Percentiles rank a stretch among this genome's conserved stretches.
These are phyloP conservation scores for Urocolius indicus DNA, from an alignment of 2,113 vertebrate species.

Conservation along the genomic window DNA sequence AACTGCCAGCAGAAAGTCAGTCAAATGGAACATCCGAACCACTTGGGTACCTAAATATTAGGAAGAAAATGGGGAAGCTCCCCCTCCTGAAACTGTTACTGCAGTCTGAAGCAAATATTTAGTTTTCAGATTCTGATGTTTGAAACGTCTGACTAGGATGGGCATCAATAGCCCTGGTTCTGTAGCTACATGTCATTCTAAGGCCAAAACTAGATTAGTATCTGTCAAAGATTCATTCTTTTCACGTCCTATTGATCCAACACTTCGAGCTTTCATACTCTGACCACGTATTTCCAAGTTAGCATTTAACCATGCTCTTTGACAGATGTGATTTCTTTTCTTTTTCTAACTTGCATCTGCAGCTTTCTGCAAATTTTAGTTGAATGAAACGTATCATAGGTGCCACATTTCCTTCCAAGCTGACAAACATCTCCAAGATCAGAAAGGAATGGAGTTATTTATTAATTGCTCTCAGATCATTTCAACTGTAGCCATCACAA, in stretches of 20 bases:
- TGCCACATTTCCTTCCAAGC: not conserved
- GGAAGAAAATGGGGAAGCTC: not conserved
- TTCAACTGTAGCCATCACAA: not conserved
- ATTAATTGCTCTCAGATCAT: not conserved
- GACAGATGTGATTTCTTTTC: constrained; percentile 3
- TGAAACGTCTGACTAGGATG: not conserved
- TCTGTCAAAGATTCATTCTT: not conserved
- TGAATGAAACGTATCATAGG: not conserved
- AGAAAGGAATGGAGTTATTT: not conserved
- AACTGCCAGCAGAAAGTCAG: not conserved
- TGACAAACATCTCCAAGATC: not conserved
- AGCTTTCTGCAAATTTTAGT: constrained; percentile 5
- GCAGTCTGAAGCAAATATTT: not conserved
- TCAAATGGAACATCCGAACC: not conserved
- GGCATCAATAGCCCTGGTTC: not conserved
- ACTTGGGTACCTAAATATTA: not conserved
- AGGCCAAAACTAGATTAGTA: constrained; percentile 25
- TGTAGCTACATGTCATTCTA: not conserved
- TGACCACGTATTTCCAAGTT: not conserved
- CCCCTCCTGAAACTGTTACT: not conserved
- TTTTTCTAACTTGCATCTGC: not conserved
- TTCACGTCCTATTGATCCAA: not conserved
- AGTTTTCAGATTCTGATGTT: not conserved
- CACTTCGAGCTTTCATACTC: not conserved
- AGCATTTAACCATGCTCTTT: constrained; percentile 2